These are phyloP conservation scores for Omphaloscelis lunosa DNA, from an alignment of 2,888 invertebrate genomes.

Conservation along the genomic window DNA sequence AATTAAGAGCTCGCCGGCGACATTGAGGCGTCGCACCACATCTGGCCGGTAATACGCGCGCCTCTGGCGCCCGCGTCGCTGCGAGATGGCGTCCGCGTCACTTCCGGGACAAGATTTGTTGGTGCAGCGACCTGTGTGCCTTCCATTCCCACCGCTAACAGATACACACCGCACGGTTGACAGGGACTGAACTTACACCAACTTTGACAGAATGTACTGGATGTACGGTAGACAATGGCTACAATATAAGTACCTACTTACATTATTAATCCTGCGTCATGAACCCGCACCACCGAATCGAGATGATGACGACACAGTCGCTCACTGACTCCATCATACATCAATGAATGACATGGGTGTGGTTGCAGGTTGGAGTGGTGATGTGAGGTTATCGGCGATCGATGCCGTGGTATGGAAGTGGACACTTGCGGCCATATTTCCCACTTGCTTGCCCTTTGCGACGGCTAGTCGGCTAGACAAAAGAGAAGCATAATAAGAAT, in stretches of 20 bases:
- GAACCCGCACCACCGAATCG: neutral
- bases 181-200: neutral
- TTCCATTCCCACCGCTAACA: no score
- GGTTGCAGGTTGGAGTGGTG: neutral
- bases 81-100: conserved; percentile 11
- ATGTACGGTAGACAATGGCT: neutral
- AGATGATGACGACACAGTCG: neutral
- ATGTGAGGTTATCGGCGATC: neutral
- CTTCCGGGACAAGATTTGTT: conserved; percentile 23
- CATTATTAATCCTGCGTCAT: neutral
- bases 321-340: no score
- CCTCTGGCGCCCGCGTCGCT: conserved; percentile 19
- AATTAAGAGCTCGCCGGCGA: conserved; percentile 53
- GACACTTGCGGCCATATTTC: neutral
- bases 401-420: no score
- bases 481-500: no score
- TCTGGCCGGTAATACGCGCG: conserved; percentile 48
- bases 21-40: conserved; percentile 51
- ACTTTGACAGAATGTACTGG: neutral
- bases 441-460: neutral
- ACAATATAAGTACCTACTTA: neutral
- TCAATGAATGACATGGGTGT: neutral
- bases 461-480: neutral
- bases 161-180: no score
- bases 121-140: neutral